Percentiles rank a stretch among this genome's conserved stretches.
phyloP scores from a whole-genome alignment of 2,797 vertebrate genomes.

The Dallia pectoralis region DNA sequence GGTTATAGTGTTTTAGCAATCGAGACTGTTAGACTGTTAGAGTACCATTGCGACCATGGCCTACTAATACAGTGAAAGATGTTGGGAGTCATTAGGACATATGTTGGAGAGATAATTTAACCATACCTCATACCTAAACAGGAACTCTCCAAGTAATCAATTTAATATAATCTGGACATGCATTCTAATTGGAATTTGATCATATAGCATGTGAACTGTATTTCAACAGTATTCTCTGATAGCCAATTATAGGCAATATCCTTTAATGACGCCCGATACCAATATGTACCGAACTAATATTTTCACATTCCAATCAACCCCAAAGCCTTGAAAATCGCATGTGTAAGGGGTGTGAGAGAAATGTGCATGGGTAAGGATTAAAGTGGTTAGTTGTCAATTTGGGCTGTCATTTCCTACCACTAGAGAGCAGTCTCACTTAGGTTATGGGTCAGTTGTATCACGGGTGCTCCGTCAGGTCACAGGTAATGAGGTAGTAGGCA shows the following conservation, averaged over 20 bases:
- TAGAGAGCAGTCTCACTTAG: no score
- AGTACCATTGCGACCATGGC: conserved; percentile 27
- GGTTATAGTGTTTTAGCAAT: no score
- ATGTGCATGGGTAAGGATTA: neutral
- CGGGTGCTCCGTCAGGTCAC: no score
- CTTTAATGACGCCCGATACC: conserved; percentile 31
- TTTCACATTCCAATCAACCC: conserved; percentile 29
- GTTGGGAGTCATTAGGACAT: conserved; percentile 36
- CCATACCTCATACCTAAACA: conserved; percentile 42
- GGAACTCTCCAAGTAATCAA: conserved; percentile 27
- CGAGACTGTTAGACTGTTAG: no score
- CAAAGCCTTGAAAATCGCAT: neutral
- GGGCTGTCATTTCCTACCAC: no score
- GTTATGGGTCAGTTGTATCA: no score
- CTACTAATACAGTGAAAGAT: conserved; percentile 28
- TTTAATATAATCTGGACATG: conserved; percentile 35
- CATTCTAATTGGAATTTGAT: conserved; percentile 50
- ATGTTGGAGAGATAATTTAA: conserved; percentile 47
- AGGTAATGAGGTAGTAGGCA: no score
- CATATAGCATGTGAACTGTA: conserved; percentile 34
- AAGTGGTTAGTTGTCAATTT: neutral
- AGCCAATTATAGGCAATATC: conserved; percentile 40
- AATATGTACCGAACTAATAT: conserved; percentile 38
- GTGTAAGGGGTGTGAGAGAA: conserved; percentile 4
- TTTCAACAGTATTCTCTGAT: conserved; percentile 32